Evolutionary conservation across 2,797 vertebrate species (phyloP).

Genomic region (Coregonus sp.): DNA sequence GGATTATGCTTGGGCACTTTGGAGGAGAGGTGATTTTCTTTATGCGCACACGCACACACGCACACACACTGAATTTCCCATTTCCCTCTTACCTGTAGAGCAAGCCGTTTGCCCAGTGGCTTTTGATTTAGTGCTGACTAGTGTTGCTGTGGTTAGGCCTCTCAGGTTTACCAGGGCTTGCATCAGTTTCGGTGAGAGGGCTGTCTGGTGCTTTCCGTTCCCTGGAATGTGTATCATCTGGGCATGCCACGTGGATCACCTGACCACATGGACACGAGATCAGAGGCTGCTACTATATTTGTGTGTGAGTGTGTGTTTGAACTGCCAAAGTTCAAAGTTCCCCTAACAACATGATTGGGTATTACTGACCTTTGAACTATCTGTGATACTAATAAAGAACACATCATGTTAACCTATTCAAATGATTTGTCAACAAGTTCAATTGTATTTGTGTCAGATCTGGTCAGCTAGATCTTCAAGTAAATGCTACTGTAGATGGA

Average conservation of each 20-base stretch:
- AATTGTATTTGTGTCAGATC: too few relatives aligned
- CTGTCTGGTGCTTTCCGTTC: neutral
- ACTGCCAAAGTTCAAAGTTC: neutral
- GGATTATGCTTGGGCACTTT: neutral
- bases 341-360: neutral
- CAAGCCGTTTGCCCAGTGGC: too few relatives aligned
- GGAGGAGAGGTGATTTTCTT: neutral
- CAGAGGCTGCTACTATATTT: neutral
- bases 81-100: too few relatives aligned
- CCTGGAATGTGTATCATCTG: neutral
- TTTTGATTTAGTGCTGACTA: neutral
- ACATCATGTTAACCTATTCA: too few relatives aligned
- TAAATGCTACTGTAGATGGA: too few relatives aligned
- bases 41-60: neutral
- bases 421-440: too few relatives aligned
- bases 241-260: neutral
- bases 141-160: neutral
- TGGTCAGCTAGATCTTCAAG: too few relatives aligned
- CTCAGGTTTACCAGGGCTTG: neutral
- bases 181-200: neutral
- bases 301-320: neutral
- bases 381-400: neutral
- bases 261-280: neutral
- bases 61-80: too few relatives aligned
- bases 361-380: neutral